Base-by-base conservation (phyloP, 37 sponge, comb jelly and placozoan genomes). In the Spongilla lacustris region DNA sequence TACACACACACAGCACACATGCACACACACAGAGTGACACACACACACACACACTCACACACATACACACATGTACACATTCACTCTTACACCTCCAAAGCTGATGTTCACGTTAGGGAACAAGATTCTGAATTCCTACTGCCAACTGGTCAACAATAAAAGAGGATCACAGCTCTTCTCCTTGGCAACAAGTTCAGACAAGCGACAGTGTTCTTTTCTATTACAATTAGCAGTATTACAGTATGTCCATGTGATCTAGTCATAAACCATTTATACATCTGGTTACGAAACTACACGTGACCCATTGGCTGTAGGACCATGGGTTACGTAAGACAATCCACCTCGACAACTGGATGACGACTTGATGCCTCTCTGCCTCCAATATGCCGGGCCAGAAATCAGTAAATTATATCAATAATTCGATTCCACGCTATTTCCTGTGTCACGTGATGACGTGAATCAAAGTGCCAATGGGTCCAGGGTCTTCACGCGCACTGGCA, bases 311-410 rank as follows among this genome's bases (percentile, higher is more conserved):
- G 81, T 81, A 9, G 82, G 81, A 17, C 88, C 88, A 70, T 48
- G 74, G 76, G 27, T 75, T 22, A 87, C 88, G 22, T 81, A 87
- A 4, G 82, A 72, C 73, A 34, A 74, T 74, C 41, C 8, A 36
- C 78, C 10, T 27, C 25, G 19, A 27, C 74, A 9, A 35, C 23
- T 0, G 69, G 58, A 58, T 58, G 58, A 58, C 58, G 58, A 14
- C 11, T 58, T 58, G 58, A 58, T 58, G 58, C 58, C 76, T 89
- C n/a, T n/a, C 86, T 19, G 87, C 79, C 79, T 84, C 87, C 73
- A 89, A 71, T 3, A 89, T 68, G 66, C 83, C 89, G 90, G 90
- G 68, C 85, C 90, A 90, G 85, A 90, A 11, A n/a, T n/a, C n/a
- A n/a, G n/a, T n/a, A n/a, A n/a, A n/a, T n/a, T n/a, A n/a, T n/a